Evolutionary conservation across 2,888 invertebrate genomes (phyloP).

Genomic region (Drosophila colorata): DNA sequence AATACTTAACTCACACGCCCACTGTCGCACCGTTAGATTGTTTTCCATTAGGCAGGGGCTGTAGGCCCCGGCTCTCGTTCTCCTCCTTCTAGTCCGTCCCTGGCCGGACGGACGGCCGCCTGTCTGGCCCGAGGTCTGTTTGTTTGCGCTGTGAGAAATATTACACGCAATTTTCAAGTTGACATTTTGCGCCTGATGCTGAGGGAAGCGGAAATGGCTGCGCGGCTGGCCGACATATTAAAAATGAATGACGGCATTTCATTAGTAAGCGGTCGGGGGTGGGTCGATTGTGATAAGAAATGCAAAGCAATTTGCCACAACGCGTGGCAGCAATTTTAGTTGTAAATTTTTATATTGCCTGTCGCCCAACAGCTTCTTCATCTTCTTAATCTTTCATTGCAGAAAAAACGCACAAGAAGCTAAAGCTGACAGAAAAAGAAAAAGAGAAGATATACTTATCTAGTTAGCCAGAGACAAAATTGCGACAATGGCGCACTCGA

Average conservation of each 20-base stretch:
- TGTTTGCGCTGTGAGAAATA: conserved; percentile 53
- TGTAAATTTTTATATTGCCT: neutral
- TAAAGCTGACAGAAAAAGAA: neutral
- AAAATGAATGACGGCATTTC: conserved; percentile 64
- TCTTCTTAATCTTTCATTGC: neutral
- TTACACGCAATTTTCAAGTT: conserved; percentile 64
- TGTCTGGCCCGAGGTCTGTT: conserved; percentile 13
- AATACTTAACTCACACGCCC: conserved; percentile 2
- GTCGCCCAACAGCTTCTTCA: conserved; percentile 6
- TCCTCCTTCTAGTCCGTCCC: neutral
- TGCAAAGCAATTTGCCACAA: conserved; percentile 53
- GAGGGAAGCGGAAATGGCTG: conserved; percentile 53
- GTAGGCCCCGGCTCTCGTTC: neutral
- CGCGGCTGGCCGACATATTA: conserved; percentile 56
- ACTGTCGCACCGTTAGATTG: conserved; percentile 52
- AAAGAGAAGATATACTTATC: neutral
- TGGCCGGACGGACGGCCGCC: conserved; percentile 16
- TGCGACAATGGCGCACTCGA: conserved; percentile 83
- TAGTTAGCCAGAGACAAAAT: neutral
- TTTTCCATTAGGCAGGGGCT: conserved; percentile 62
- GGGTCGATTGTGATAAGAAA: conserved; percentile 46
- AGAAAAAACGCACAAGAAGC: neutral
- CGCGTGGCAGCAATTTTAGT: conserved; percentile 21
- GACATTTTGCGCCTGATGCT: conserved; percentile 43
- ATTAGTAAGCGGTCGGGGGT: conserved; percentile 28